Evolutionary conservation across 1,140 invertebrate genomes (phyloP).

Genomic region (Drosophila nigromelanica): DNA sequence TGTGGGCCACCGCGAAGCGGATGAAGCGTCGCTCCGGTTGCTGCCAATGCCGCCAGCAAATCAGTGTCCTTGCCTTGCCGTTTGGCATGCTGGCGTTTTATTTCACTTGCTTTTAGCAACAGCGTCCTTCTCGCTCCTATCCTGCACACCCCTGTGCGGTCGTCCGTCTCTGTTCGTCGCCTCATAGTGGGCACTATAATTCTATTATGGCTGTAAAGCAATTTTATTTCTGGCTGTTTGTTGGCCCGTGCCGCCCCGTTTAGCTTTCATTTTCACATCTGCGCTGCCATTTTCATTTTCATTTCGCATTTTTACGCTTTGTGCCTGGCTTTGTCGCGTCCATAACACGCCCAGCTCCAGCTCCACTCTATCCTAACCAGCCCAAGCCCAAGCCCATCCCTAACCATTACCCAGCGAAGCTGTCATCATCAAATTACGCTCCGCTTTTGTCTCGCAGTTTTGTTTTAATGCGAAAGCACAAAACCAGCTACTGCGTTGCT

Average conservation of each 20-base stretch:
- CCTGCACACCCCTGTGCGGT: background rate
- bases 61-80: conserved; percentile 48
- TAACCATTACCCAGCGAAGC: conserved; percentile 35
- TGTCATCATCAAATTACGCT: conserved; percentile 79
- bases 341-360: background rate
- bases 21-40: conserved; percentile 46
- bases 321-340: conserved; percentile 13
- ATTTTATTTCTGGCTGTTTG: conserved; percentile 58
- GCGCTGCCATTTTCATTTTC: conserved; percentile 66
- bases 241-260: conserved; percentile 37
- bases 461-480: conserved; percentile 56
- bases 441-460: conserved; percentile 63
- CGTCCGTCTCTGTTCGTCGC: conserved; percentile 25
- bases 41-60: conserved; percentile 49
- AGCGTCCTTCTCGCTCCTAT: background rate
- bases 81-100: conserved; percentile 51
- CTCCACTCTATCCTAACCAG: background rate
- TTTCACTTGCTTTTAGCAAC: conserved; percentile 46
- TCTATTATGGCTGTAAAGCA: conserved; percentile 74
- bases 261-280: conserved; percentile 68
- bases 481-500: conserved; percentile 29
- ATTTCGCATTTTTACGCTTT: conserved; percentile 59
- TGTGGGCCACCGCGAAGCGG: conserved; percentile 64
- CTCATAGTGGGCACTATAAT: conserved; percentile 69
- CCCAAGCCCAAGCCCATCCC: conserved; percentile 6